phyloP scores from a whole-genome alignment of 2,113 vertebrate genomes.

The Oreochromis aureus region DNA sequence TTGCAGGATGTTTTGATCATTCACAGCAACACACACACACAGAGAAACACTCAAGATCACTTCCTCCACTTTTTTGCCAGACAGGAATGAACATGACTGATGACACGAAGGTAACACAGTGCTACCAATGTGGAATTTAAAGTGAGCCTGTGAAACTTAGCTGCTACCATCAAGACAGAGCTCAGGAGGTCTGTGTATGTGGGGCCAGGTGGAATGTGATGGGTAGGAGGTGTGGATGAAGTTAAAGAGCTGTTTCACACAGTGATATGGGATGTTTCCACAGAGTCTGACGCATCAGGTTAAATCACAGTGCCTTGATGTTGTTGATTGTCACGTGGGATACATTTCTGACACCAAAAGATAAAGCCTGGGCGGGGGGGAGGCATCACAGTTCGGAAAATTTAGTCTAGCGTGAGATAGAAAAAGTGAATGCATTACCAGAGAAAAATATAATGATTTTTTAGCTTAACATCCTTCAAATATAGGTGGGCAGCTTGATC shows the following conservation, averaged over 20 bases:
- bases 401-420: background rate
- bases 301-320: background rate
- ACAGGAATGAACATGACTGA: slow-evolving; percentile 22
- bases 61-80: background rate
- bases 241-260: background rate
- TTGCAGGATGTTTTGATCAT: background rate
- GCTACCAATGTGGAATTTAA: slow-evolving; percentile 33
- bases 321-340: background rate
- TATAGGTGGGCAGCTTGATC: background rate
- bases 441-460: background rate
- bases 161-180: background rate
- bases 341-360: background rate
- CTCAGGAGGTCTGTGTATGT: background rate
- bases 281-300: background rate
- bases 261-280: background rate
- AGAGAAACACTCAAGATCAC: background rate
- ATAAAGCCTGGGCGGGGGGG: background rate
- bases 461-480: background rate
- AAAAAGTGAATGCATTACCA: background rate
- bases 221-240: slow-evolving; percentile 8
- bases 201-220: background rate
- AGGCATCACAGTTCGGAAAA: background rate
- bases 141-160: slow-evolving; percentile 18
- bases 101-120: background rate
- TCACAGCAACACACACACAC: background rate